A percentile compares a stretch with the other conserved stretches of the same genome.
phyloP scores from a whole-genome alignment of 2,888 invertebrate species.

The Nasonia oneida region DNA sequence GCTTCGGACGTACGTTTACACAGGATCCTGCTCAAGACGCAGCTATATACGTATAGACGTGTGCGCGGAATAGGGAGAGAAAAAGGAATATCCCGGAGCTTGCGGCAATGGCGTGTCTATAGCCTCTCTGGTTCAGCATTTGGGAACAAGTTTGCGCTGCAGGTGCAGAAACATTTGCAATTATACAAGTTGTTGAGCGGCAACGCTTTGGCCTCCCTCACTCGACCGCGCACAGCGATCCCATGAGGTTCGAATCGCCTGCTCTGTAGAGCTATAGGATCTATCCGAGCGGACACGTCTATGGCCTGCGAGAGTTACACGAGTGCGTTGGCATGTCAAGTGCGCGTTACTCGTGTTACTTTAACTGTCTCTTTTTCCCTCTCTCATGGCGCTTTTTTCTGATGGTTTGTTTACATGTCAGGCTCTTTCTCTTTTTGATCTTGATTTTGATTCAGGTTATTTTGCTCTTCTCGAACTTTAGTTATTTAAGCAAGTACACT shows the following conservation, averaged over 20 bases:
- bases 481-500: too few species aligned
- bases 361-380: too few species aligned
- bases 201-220: conserved; percentile 3
- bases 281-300: not conserved
- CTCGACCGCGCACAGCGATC: conserved; percentile 13
- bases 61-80: conserved; percentile 14
- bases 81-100: conserved; percentile 8
- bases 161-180: conserved; percentile 60
- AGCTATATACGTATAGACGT: not conserved
- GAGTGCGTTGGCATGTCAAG: not conserved
- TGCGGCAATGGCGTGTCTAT: conserved; percentile 21
- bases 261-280: not conserved
- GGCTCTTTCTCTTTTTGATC: not conserved
- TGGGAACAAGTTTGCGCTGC: conserved; percentile 50
- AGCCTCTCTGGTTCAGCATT: conserved; percentile 18
- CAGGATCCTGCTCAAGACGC: not conserved
- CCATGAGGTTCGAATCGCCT: not conserved
- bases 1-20: conserved; percentile 6
- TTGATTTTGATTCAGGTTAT: not conserved
- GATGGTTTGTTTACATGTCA: too few species aligned
- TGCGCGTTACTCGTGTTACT: not conserved
- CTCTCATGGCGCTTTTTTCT: not conserved
- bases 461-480: not conserved
- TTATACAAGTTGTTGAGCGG: conserved; percentile 55
- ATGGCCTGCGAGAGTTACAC: not conserved